Base-by-base conservation (phyloP, 2,113 vertebrate species). In the Odobenus rosmarus region DNA sequence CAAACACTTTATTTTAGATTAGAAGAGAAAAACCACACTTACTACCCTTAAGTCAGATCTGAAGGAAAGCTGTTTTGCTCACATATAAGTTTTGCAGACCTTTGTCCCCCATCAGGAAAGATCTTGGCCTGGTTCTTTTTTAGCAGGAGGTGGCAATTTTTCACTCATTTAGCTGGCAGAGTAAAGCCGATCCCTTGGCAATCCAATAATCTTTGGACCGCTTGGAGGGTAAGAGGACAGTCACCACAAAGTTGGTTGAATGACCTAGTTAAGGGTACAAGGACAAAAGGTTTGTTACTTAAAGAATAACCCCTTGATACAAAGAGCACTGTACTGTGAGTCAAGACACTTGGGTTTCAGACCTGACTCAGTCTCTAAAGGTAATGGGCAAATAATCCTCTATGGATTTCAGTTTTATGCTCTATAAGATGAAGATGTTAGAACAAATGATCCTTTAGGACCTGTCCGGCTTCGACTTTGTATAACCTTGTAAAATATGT, bases 241-340 rank as follows among this genome's bases (percentile, higher is more conserved):
- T 99, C 91, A 99, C 98, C 85, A 99, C 99, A 95, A 99, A 99
- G 97, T 99, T 98, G 91, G 98, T 99, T 26, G 99, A 99, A 98
- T 98, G 98, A 71, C 98, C 99, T 99, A 96, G 42, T 76, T 31
- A 92, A 95, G 71, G 96, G 94, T 18, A 96, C 7, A 79, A 92
- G 79, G 0, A 21, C 57, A 87, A 93, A 69, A 23, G 26, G 7
- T 1, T 67, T 21, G 7, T 39, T 39, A 39, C 39, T 86, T 92
- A 89, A 91, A 89, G 46, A 61, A 83, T 64, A 85, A 69, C 4
- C 13, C 77, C 31, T 28, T 49, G 28, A 42, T 72, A 55, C 15
- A 53, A 87, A 97, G 82, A 95, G 23, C 8, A 64, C 26, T 23
- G 55, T 31, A 61, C 36, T 59, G 15, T n/a, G 81, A 42, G 19